Evolutionary conservation across 2,113 vertebrate genomes (phyloP).

Genomic region (Phalacrocorax aristotelis): DNA sequence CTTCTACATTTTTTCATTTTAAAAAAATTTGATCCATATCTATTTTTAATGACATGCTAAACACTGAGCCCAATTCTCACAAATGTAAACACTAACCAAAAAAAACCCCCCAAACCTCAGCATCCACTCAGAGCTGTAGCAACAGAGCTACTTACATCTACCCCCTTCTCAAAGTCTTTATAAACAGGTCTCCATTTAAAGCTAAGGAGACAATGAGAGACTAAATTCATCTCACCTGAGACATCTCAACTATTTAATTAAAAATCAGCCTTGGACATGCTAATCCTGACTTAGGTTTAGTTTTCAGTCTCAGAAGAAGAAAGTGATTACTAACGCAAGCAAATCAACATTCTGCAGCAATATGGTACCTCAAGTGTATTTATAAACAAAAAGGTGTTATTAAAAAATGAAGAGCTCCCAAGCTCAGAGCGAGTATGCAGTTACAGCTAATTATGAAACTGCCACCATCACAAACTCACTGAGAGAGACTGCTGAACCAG

Average conservation of each 20-base stretch:
- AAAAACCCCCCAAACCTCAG: neutral
- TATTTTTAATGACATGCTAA: neutral
- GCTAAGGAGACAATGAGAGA: neutral
- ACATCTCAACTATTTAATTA: conserved; percentile 24
- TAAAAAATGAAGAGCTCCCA: neutral
- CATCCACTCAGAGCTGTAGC: neutral
- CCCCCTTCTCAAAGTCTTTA: neutral
- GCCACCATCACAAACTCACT: neutral
- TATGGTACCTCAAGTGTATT: neutral
- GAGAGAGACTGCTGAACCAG: neutral
- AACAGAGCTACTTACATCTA: neutral
- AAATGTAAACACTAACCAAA: neutral
- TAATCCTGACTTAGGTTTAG: neutral
- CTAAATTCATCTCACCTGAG: neutral
- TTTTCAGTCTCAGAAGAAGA: neutral
- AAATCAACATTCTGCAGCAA: conserved; percentile 12
- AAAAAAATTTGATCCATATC: neutral
- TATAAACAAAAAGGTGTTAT: neutral
- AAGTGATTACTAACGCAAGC: neutral
- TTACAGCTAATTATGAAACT: neutral
- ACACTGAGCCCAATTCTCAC: neutral
- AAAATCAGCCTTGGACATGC: neutral
- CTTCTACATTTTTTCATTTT: neutral
- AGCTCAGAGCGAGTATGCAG: neutral
- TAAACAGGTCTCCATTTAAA: neutral